A percentile compares a stretch with the other conserved stretches of the same genome.
These are phyloP conservation scores for Hypsopygia costalis DNA, from an alignment of 2,888 invertebrate genomes.

Conservation along the genomic window DNA sequence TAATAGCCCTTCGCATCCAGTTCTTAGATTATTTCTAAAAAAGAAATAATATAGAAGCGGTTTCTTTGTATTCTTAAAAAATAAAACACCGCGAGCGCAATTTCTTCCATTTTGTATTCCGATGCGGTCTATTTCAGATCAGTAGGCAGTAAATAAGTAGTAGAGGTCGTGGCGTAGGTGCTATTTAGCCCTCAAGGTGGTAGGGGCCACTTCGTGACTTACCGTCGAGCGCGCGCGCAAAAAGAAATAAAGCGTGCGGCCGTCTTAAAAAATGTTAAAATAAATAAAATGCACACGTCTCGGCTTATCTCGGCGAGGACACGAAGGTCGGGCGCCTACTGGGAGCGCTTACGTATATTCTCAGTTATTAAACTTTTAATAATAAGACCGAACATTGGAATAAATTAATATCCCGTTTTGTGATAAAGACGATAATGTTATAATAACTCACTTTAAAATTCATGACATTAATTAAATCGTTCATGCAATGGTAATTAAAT, in stretches of 20 bases:
- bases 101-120: slow-evolving; percentile 7
- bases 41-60: not conserved
- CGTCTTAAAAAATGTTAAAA: slow-evolving; percentile 76
- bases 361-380: not conserved
- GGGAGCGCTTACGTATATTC: slow-evolving; percentile 5
- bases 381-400: not conserved
- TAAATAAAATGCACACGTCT: slow-evolving; percentile 79
- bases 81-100: not conserved
- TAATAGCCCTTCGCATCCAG: too few species aligned
- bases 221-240: slow-evolving; percentile 62
- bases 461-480: not conserved
- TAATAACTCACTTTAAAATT: not conserved
- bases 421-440: not conserved
- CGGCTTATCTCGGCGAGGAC: slow-evolving; percentile 71
- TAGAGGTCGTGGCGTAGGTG: slow-evolving; percentile 52
- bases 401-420: not conserved
- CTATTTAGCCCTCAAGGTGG: slow-evolving; percentile 77
- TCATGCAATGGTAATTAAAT: too few species aligned
- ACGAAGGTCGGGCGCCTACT: slow-evolving; percentile 48
- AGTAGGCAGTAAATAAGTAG: slow-evolving; percentile 46
- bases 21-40: too few species aligned
- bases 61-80: not conserved
- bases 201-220: slow-evolving; percentile 71
- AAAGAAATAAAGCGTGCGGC: slow-evolving; percentile 50
- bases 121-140: slow-evolving; percentile 29